Base-by-base conservation (phyloP, 2,888 invertebrate genomes). In the Drosophila fulvimacula region DNA sequence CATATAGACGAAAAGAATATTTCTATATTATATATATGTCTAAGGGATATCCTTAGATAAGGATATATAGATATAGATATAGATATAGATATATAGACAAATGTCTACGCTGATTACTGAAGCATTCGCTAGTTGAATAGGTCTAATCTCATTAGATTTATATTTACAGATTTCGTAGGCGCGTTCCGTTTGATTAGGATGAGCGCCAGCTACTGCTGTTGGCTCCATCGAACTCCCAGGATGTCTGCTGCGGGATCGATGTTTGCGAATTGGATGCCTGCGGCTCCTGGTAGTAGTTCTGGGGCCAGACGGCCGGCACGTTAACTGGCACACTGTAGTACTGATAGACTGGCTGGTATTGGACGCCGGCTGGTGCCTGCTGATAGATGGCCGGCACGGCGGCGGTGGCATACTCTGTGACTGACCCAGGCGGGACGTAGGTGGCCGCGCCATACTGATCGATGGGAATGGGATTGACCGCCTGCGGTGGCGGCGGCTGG, bases 331-430 rank as follows among this genome's bases (percentile, higher is more conserved):
- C 55, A 41, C 60, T 74, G 13, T 51, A 64, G 17, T 64, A 74
- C 3, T 69, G 73, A 39, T 72, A 72, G 44, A 72, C 1, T 13
- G 73, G 73, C 24, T 62, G 73, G 24, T 52, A 73, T 4, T 67
- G 72, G 0, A 66, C 11, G 3, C 42, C 39, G 30, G 44, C 2
- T 0, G 58, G 55, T 9, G 52, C 38, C 32, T 62, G 69, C 24
- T 61, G 62, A 36, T 62, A 73, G 1, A 66, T 19, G 27, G 56
- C 0, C 10, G 71, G 24, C n/a, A 56, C 15, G 0, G 10, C 11
- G 27, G 27, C 27, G 30, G 41, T 11, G 4, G n/a, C 21, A 9
- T 36, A 57, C 5, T 56, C 52, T 3, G 51, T 3, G 3, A 48
- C 13, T 6, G 53, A 5, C 13, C 17, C 38, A n/a, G 11, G 11